phyloP scores from a whole-genome alignment of 2,113 vertebrate species.

The Azemiops feae region DNA sequence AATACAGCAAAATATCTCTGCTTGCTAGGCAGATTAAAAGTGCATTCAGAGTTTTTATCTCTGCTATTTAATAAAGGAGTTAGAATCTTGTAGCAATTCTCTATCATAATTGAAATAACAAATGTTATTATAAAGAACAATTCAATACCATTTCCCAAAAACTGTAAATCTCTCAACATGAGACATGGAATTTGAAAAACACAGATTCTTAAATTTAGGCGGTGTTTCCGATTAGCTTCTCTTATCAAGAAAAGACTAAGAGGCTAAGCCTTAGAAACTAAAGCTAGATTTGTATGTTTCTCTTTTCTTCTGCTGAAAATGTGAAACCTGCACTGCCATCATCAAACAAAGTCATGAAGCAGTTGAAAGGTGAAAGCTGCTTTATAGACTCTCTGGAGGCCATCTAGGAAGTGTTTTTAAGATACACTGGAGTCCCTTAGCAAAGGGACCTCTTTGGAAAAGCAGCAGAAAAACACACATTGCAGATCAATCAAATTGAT shows the following conservation, averaged over 20 bases:
- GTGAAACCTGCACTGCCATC: not conserved
- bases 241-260: not conserved
- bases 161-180: not conserved
- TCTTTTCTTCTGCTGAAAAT: not conserved
- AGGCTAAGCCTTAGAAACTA: not conserved
- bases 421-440: not conserved
- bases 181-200: slow-evolving; percentile 4
- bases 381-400: not conserved
- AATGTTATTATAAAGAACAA: slow-evolving; percentile 13
- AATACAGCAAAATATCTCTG: not conserved
- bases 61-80: slow-evolving; percentile 23
- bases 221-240: slow-evolving; percentile 24
- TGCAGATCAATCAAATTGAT: not conserved
- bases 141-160: not conserved
- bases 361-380: not conserved
- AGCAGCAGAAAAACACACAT: not conserved
- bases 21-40: not conserved
- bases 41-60: not conserved
- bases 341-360: not conserved
- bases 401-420: not conserved
- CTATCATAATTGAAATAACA: not conserved
- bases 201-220: not conserved
- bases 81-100: not conserved
- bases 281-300: not conserved
- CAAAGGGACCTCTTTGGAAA: not conserved